phyloP scores from a whole-genome alignment of 2,113 vertebrate genomes.

The Pholis gunnellus region DNA sequence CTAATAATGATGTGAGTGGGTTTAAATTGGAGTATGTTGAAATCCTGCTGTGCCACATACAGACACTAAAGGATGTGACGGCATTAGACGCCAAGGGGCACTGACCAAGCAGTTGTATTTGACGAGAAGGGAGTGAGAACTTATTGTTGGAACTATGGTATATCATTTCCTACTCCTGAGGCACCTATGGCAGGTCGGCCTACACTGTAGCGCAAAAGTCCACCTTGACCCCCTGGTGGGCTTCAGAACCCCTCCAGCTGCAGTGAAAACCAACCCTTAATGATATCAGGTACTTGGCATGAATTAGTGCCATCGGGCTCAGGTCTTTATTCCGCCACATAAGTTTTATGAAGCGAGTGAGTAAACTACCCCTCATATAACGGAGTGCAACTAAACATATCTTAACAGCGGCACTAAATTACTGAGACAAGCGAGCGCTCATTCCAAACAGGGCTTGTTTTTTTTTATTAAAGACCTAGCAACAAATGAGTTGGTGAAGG shows the following conservation, averaged over 20 bases:
- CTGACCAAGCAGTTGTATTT: too few relatives aligned
- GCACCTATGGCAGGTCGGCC: neutral
- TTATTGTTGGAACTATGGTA: too few relatives aligned
- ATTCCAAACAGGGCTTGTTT: slow-evolving; percentile 20
- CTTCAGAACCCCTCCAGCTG: neutral
- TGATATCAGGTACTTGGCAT: slow-evolving; percentile 26
- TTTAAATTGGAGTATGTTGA: too few relatives aligned
- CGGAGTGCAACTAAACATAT: slow-evolving; percentile 56
- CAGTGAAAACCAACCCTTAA: neutral
- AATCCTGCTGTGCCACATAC: too few relatives aligned
- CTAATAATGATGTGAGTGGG: too few relatives aligned
- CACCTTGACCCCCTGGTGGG: neutral
- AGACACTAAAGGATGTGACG: too few relatives aligned
- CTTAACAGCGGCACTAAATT: slow-evolving; percentile 47
- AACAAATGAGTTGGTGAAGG: slow-evolving; percentile 2
- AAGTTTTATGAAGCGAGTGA: slow-evolving; percentile 60
- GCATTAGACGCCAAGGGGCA: too few relatives aligned
- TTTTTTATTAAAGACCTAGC: slow-evolving; percentile 14
- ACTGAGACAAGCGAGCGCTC: slow-evolving; percentile 53
- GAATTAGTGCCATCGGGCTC: slow-evolving; percentile 33
- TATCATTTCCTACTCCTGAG: too few relatives aligned
- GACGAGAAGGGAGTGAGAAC: too few relatives aligned
- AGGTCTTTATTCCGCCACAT: slow-evolving; percentile 49
- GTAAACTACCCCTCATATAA: slow-evolving; percentile 54
- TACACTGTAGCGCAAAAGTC: neutral